Percentiles rank a stretch among this genome's conserved stretches.
Evolutionary conservation across 2,113 vertebrate genomes (phyloP).

Genomic region (Erythrocebus patas): DNA sequence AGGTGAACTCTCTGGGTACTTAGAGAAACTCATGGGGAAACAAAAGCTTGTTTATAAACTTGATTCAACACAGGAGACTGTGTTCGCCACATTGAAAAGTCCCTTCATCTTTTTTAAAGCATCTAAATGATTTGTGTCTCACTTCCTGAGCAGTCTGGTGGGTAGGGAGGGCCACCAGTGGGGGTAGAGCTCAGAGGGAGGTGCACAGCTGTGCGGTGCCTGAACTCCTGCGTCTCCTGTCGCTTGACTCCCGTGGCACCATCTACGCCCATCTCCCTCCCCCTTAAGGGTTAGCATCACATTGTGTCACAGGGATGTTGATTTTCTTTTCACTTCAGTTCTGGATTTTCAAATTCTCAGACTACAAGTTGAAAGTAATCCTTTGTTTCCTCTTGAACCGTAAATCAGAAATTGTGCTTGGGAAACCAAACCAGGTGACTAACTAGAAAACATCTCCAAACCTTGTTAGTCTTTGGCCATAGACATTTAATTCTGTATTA

Average conservation of each 20-base stretch:
- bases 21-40: neutral
- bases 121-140: rapidly evolving
- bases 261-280: rapidly evolving
- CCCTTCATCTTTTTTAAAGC: neutral
- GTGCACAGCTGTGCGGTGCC: rapidly evolving
- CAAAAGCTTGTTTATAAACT: neutral
- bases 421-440: neutral
- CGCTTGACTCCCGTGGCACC: rapidly evolving
- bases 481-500: neutral
- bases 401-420: neutral
- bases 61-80: neutral
- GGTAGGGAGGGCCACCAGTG: no score
- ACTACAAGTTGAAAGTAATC: neutral
- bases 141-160: neutral
- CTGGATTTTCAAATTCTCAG: slow-evolving; percentile 2
- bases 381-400: neutral
- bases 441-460: neutral
- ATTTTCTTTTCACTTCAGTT: neutral
- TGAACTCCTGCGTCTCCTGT: neutral
- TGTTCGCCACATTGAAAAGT: neutral
- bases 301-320: neutral
- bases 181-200: neutral
- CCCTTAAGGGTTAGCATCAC: no score
- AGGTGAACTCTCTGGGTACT: neutral
- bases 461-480: neutral